Evolutionary conservation across 2,797 vertebrate genomes (phyloP), one percentile per base, ranked within the genome.

Genomic region (Prunella strophiata): DNA sequence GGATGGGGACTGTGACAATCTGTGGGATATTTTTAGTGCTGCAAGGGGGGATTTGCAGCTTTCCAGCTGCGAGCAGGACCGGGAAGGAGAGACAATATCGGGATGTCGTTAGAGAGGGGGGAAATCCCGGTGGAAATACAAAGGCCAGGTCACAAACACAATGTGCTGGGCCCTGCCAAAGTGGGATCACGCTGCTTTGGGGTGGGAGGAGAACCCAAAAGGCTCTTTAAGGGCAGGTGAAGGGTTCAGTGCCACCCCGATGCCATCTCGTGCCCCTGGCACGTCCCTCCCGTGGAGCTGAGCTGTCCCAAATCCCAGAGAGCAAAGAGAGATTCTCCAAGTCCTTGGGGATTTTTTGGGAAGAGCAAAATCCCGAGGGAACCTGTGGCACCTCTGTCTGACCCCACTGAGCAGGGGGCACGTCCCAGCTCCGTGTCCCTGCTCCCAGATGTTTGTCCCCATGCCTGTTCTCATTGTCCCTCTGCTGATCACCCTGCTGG

Each of bases 31-130:
- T 96, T 73, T 95, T 95, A 80, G 95, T n/a, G 91, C 85, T 5
- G 32, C 36, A 9, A 58, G 77, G 81, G 38, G 66, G 94, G 94
- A 84, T 91, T 94, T 94, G 96, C 75, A 7, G 38, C 66, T 94
- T 94, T 81, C 93, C 96, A 96, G 96, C 97, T 96, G 96, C 34
- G 82, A 89, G 86, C 7, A 23, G 90, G 85, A 72, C 77, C 93
- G 84, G 97, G 97, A 96, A 96, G 94, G 91, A 93, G 80, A 94
- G 96, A 94, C 96, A 96, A 95, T 95, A 42, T 88, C 74, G 94
- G 96, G 95, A 96, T 97, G 94, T 97, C 88, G 58, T 96, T 95
- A 84, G 88, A 85, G 89, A 45, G 67, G 90, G 54, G 92, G 93
- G 91, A 68, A 80, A 34, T 92, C 94, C 93, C 96, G 62, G 89